Conservation (phyloP, 2,797 vertebrate species). For the Microhierax caerulescens region DNA sequence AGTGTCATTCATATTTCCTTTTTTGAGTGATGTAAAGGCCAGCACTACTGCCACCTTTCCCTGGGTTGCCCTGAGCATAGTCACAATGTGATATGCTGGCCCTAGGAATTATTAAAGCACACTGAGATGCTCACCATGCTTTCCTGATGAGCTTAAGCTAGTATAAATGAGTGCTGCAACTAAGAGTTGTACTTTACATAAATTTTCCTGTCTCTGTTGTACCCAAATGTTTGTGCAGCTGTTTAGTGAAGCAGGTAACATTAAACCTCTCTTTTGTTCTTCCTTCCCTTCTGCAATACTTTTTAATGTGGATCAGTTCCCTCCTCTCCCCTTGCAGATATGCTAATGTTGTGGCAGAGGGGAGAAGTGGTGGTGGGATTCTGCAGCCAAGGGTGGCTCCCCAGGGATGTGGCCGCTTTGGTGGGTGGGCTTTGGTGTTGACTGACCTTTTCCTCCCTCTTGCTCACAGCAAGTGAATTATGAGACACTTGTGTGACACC, state of each 20-base stretch:
- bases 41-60: neutral
- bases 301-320: neutral
- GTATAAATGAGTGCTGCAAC: neutral
- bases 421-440: neutral
- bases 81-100: neutral
- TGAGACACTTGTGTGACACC: neutral
- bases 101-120: neutral
- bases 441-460: neutral
- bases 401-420: rapidly evolving
- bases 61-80: neutral
- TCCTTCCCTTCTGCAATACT: neutral
- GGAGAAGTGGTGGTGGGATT: neutral
- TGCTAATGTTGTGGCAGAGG: rapidly evolving
- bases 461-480: neutral
- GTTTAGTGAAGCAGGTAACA: neutral
- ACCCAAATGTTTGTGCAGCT: neutral
- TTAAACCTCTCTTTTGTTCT: neutral
- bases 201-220: neutral
- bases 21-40: neutral
- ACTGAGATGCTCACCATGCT: neutral
- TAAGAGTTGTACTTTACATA: neutral
- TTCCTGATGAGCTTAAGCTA: neutral
- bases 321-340: neutral
- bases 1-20: rapidly evolving
- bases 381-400: neutral